Conservation (phyloP, 2,797 vertebrate species). For the Amblyopsis hoosieri region DNA sequence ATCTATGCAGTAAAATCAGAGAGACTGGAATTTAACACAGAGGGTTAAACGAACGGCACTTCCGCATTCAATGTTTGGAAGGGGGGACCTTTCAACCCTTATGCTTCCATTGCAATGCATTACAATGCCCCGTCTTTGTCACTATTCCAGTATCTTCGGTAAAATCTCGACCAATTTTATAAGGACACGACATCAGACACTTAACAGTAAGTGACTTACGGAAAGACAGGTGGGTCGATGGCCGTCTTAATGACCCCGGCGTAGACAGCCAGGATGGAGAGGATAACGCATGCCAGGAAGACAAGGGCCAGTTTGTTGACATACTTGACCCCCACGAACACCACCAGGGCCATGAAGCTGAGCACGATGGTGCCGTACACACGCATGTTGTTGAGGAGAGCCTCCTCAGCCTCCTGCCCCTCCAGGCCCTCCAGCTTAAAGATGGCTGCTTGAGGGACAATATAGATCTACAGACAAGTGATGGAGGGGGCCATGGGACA, state of each 20-base stretch:
- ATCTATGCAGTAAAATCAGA: neutral
- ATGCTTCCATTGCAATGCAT: too few relatives aligned
- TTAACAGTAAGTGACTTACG: constrained; percentile 71
- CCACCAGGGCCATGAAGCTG: constrained; percentile 90
- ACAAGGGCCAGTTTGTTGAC: constrained; percentile 97
- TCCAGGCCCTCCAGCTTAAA: constrained; percentile 89
- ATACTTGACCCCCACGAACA: constrained; percentile 97
- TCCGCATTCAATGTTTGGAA: too few relatives aligned
- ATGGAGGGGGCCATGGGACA: constrained; percentile 16
- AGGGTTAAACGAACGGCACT: too few relatives aligned
- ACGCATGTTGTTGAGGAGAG: constrained; percentile 96
- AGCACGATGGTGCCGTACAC: constrained; percentile 95
- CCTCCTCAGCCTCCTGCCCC: constrained; percentile 77
- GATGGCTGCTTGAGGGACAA: constrained; percentile 91
- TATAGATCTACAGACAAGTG: constrained; percentile 83
- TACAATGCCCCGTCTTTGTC: too few relatives aligned
- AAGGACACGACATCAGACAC: neutral
- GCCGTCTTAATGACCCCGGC: constrained; percentile 95
- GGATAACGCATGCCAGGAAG: constrained; percentile 95
- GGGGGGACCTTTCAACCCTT: too few relatives aligned
- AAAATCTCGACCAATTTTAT: neutral
- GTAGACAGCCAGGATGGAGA: constrained; percentile 95
- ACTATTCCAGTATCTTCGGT: too few relatives aligned
- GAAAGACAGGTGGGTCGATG: constrained; percentile 91
- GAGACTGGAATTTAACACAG: too few relatives aligned